Base-by-base conservation (phyloP, 2,797 vertebrate genomes). In the Lepidocolaptes lacrymiger region DNA sequence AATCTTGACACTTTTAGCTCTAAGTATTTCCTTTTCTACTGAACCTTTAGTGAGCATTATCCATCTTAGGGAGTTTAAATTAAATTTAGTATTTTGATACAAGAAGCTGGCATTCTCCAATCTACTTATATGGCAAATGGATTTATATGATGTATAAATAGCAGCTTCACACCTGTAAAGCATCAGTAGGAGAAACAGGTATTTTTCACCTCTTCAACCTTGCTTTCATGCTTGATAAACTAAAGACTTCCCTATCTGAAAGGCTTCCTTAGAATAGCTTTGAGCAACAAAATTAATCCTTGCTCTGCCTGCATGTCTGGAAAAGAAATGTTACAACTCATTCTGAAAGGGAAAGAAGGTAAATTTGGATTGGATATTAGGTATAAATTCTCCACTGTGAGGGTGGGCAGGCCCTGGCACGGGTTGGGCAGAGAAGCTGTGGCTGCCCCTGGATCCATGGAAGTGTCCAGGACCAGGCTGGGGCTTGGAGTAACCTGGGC, bases 401-500 rank as follows among this genome's bases (percentile, higher is more conserved):
- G 32, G 32, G 27, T 7, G 39, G 6, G 0, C 2, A 61, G 41
- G 1, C 10, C 1, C n/a, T 68, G 54, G 43, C 15, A 16, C 67
- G 75, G 37, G 36, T 0, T 76, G 37, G 10, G 24, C 34, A 49
- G 10, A 24, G 52, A 2, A 55, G 49, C 1, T 73, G 84, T 24
- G 44, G 52, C 0, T 89, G 66, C 7, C 10, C 34, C 48, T 43
- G 41, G 41, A 15, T 59, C 36, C 34, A 61, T 81, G 56, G 27
- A 0, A 26, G 21, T 5, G 43, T 9, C 4, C 61, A 54, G 37
- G 48, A 23, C 4, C 59, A 58, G 80, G 68, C 58, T 0, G 0
- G 41, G 27, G 22, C 26, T 78, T 14, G 8, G 66, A 49, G 2
- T 7, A 74, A 0, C 6, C 21, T 67, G 74, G 6, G 14, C 1